phyloP scores from a whole-genome alignment of 2,113 vertebrate species.

The Dipodomys merriami region DNA sequence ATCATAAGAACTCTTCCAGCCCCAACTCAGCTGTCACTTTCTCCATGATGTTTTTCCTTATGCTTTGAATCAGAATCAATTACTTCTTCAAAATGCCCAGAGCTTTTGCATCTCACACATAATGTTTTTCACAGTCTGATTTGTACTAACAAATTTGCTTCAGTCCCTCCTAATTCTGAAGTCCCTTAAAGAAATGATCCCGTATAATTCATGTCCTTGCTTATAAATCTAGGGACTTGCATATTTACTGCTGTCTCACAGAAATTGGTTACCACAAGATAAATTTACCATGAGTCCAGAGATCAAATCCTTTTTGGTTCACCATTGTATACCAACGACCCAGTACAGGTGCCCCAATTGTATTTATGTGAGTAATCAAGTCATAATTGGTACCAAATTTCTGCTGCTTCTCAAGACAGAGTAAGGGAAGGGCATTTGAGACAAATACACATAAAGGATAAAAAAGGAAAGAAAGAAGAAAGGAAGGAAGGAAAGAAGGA shows the following conservation, averaged over 20 bases:
- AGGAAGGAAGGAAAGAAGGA: background rate
- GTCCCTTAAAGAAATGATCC: background rate
- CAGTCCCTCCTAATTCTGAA: background rate
- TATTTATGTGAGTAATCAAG: background rate
- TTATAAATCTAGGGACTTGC: background rate
- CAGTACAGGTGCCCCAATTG: background rate
- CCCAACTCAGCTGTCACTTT: background rate
- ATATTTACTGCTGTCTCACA: background rate
- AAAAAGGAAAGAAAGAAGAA: background rate
- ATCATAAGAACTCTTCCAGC: background rate
- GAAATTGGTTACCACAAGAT: background rate
- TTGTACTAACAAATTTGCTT: background rate
- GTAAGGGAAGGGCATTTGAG: background rate
- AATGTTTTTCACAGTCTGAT: background rate
- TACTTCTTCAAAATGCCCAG: background rate
- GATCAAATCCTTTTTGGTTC: background rate
- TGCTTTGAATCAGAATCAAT: background rate
- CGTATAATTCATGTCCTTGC: background rate
- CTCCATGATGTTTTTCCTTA: background rate
- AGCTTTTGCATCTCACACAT: background rate
- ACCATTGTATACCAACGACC: background rate
- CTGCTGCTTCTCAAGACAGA: background rate
- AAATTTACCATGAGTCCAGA: background rate
- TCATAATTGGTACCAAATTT: background rate
- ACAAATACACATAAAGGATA: background rate